Evolutionary conservation across 2,113 vertebrate genomes (phyloP), one percentile per base, ranked within the genome.

Genomic region (Ivindomyrus marchei): DNA sequence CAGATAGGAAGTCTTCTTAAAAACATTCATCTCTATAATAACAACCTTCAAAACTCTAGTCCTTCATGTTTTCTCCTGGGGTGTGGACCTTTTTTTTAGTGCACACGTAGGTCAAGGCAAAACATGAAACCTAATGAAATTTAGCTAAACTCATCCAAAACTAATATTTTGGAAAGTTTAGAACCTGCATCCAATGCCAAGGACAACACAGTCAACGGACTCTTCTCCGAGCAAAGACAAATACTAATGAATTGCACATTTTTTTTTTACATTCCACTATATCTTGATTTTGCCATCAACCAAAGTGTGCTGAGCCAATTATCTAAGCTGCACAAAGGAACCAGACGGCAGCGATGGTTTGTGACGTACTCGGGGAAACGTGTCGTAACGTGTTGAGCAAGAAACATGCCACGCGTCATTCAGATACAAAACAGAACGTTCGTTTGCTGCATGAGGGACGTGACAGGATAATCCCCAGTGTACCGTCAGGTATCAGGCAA

Each of bases 81-180:
- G 24, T 10, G 27, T 0, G 17, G 31, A 19, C 4, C 85, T n/a
- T 52, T 21, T 21, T 86, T 27, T 19, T 13, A 36, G 50, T 9
- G 1, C 46, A 17, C 24, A 58, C n/a, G 39, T 6, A 66, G 53
- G 3, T 11, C 36, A 15, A 45, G 19, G 31, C 31, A 66, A 62
- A 66, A 58, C 31, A 42, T 1, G 49, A 45, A 19, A 50, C 85
- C 85, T 87, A 36, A 87, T 53, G 49, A n/a, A 36, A 66, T 66
- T 66, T 15, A 19, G 27, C 15, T 36, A 50, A 87, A n/a, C 4
- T n/a, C 52, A 24, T 42, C 50, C 89, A 89, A 89, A 58, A 58
- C 77, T 21, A 58, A 56, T 77, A 62, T 89, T 85, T 83, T 80
- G 84, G 36, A 89, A 83, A 85, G 4, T n/a, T 39, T 21, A 58